These are phyloP conservation scores for Arvicanthis niloticus DNA, from an alignment of 2,113 vertebrate species.

Conservation along the genomic window DNA sequence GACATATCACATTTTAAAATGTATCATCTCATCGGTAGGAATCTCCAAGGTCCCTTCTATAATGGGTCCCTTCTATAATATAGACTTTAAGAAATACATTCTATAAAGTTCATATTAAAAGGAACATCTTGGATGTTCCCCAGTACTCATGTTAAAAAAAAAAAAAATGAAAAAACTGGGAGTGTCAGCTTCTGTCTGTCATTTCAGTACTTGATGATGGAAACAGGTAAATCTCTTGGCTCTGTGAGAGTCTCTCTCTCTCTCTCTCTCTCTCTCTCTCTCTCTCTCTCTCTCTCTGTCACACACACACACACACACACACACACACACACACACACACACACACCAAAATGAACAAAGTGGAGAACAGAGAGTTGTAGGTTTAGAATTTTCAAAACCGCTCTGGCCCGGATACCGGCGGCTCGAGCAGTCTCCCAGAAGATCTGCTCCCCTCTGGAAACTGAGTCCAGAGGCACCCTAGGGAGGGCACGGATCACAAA, in stretches of 20 bases:
- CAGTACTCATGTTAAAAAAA: not conserved
- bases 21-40: not conserved
- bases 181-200: not conserved
- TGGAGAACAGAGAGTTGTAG: not conserved
- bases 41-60: not conserved
- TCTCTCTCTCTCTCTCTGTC: no score
- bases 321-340: not conserved
- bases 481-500: no score
- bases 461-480: no score
- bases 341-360: not conserved
- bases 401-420: no score
- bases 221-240: no score
- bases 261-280: no score
- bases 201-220: not conserved
- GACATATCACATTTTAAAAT: conserved; percentile 30
- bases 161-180: not conserved
- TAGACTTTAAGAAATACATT: not conserved
- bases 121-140: not conserved
- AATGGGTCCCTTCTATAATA: not conserved
- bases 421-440: no score
- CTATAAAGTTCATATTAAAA: conserved; percentile 1
- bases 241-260: not conserved
- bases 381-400: no score
- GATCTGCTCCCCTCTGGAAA: no score
- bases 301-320: not conserved